Evolutionary conservation across 2,797 vertebrate genomes (phyloP).

Genomic region (Premnoplex brunnescens): DNA sequence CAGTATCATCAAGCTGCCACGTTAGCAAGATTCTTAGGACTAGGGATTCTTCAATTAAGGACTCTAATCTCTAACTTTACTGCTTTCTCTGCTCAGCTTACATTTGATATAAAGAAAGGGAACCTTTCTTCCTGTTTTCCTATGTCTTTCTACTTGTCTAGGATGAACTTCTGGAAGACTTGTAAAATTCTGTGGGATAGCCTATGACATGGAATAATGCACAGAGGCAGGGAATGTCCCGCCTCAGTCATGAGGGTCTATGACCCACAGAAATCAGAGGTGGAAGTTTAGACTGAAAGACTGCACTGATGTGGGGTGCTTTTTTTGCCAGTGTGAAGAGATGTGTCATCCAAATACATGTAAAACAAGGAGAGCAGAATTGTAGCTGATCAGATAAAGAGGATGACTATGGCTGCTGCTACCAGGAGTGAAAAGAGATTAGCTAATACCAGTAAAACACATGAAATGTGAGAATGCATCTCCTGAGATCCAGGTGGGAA

Average conservation of each 20-base stretch:
- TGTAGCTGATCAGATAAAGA: neutral
- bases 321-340: neutral
- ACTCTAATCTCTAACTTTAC: neutral
- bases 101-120: neutral
- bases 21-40: neutral
- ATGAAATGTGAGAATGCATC: neutral
- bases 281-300: neutral
- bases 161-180: neutral
- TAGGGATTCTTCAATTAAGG: neutral
- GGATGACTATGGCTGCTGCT: neutral
- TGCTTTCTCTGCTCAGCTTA: neutral
- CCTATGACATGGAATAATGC: fast-evolving
- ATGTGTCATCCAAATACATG: neutral
- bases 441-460: neutral
- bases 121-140: neutral
- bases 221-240: neutral
- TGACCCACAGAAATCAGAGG: neutral
- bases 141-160: neutral
- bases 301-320: neutral
- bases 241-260: neutral
- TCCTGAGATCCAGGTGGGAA: neutral
- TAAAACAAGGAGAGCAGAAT: neutral
- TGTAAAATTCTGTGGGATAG: neutral
- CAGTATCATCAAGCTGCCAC: neutral
- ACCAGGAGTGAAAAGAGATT: neutral